A percentile compares a stretch with the other conserved stretches of the same genome.
phyloP scores from a whole-genome alignment of 2,888 invertebrate species.

The Campopleginae sp. region DNA sequence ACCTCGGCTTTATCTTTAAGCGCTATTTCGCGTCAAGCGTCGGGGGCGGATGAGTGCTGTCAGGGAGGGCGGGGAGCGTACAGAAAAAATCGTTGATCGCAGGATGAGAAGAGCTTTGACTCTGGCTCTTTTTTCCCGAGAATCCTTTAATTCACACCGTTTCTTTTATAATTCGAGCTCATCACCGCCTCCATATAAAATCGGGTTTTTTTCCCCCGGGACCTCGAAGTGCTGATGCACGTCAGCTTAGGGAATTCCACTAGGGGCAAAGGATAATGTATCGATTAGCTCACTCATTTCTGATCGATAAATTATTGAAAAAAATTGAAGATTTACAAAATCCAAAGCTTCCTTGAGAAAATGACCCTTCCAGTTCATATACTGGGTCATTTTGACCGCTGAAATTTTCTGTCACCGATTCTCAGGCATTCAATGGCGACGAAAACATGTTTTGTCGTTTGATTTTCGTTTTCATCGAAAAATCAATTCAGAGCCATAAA shows the following conservation, averaged over 20 bases:
- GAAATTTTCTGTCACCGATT: too few relatives aligned
- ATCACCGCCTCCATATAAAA: background rate
- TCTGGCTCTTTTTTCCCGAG: background rate
- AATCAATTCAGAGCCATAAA: too few relatives aligned
- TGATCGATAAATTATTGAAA: too few relatives aligned
- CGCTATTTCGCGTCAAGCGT: slow-evolving; percentile 25
- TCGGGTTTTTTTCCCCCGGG: background rate
- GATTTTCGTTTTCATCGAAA: too few relatives aligned
- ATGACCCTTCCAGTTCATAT: too few relatives aligned
- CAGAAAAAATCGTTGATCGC: slow-evolving; percentile 2
- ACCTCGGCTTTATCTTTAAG: slow-evolving; percentile 55
- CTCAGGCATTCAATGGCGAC: too few relatives aligned
- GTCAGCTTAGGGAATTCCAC: too few relatives aligned
- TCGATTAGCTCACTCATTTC: background rate
- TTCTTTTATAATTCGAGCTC: background rate
- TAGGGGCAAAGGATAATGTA: background rate
- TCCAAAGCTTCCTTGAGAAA: too few relatives aligned
- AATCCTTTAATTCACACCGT: background rate
- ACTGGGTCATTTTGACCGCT: too few relatives aligned
- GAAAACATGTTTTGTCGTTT: too few relatives aligned
- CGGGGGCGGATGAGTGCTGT: background rate
- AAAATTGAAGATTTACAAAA: too few relatives aligned
- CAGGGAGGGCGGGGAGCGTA: background rate
- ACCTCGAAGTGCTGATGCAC: too few relatives aligned
- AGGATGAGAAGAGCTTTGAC: background rate